Percentiles rank a stretch among this genome's conserved stretches.
Evolutionary conservation across 1,140 invertebrate species (phyloP).

Genomic region (Hycleus phaleratus): DNA sequence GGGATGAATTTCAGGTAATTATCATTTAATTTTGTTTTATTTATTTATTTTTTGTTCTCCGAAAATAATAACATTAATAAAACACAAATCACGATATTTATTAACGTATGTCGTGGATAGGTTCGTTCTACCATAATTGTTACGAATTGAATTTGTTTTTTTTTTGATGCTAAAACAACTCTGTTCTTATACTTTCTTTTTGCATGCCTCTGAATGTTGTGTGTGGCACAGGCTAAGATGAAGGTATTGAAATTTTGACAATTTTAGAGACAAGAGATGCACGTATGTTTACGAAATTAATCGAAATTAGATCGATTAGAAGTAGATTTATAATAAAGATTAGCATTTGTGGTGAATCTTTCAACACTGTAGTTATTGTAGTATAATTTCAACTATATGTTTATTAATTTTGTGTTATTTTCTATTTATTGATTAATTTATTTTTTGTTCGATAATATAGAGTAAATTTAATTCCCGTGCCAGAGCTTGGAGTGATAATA

Average conservation of each 20-base stretch:
- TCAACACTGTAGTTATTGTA: too few species aligned
- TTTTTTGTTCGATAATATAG: slow-evolving; percentile 39
- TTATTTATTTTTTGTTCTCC: slow-evolving; percentile 2
- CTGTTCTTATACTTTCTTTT: slow-evolving; percentile 40
- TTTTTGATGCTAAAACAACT: too few species aligned
- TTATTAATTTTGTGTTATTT: background rate
- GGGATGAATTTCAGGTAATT: slow-evolving; percentile 87
- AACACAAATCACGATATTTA: too few species aligned
- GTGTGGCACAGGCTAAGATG: slow-evolving; percentile 53
- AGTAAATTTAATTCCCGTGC: slow-evolving; percentile 64
- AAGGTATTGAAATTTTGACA: slow-evolving; percentile 43
- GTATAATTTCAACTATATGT: too few species aligned
- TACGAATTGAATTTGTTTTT: background rate
- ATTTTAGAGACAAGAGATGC: slow-evolving; percentile 6
- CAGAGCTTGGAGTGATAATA: slow-evolving; percentile 59
- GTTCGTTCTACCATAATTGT: too few species aligned
- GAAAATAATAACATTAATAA: too few species aligned
- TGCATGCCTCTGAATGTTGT: slow-evolving; percentile 56
- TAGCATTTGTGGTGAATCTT: background rate
- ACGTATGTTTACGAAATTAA: slow-evolving; percentile 1
- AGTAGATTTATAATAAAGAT: background rate
- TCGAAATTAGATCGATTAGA: slow-evolving; percentile 2
- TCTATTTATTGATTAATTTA: background rate
- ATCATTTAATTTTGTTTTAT: slow-evolving; percentile 11
- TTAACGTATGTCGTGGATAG: too few species aligned